Evolutionary conservation across 2,113 vertebrate genomes (phyloP), one percentile per base, ranked within the genome.

Genomic region (Chitala chitala): DNA sequence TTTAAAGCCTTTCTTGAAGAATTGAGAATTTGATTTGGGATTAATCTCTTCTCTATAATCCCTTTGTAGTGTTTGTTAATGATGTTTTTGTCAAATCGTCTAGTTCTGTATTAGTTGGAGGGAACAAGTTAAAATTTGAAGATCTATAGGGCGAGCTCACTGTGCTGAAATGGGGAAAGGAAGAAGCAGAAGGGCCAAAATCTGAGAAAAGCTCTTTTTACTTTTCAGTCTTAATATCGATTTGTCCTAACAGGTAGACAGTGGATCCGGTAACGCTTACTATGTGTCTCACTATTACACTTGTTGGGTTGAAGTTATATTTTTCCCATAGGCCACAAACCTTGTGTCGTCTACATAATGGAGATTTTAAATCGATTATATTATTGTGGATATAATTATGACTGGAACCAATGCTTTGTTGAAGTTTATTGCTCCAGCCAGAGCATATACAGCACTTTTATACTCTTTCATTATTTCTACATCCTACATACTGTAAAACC

Each of bases 21-120:
- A 87, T 88, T 78, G 87, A 87, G 81, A 76, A 74, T 80, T 71
- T 86, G 82, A 81, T 71, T 44, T 76, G 42, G 81, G 82, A 82
- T 87, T 86, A 86, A 86, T 87, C 84, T 87, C 85, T 80, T 82
- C 85, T 80, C 22, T 84, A 86, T 87, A 86, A 84, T 81, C 79
- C 88, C 85, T 88, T 87, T 88, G 82, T 86, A 86, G 84, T 82
- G 79, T 78, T 75, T 77, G 76, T 78, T 87, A 86, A 87, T 88
- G 85, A 84, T 87, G 85, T 88, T 86, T 83, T 86, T 87, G 87
- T 87, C 87, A 88, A 78, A 73, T 83, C 81, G 79, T 79, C 83
- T 79, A 84, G 84, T 87, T 89, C 84, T 86, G 87, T 87, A 81
- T 83, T 74, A 76, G 80, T 76, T 75, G 85, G 82, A 89, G 81